phyloP scores from a whole-genome alignment of 2,888 invertebrate genomes.

The Morpho helenor region DNA sequence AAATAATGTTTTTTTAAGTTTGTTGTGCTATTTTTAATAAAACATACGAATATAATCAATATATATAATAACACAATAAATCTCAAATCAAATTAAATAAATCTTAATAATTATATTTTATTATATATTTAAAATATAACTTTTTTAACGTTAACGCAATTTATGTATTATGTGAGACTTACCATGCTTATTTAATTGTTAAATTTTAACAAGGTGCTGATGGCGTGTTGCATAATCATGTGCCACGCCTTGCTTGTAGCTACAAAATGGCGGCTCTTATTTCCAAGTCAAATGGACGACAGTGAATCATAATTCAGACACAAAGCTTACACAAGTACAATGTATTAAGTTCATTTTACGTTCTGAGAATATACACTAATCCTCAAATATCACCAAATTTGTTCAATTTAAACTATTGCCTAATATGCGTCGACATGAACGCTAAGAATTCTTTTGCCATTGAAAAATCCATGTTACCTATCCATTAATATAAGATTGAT shows the following conservation, averaged over 20 bases:
- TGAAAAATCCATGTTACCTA: conserved; percentile 3
- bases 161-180: conserved; percentile 41
- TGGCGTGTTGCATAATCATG: conserved; percentile 37
- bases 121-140: too few species aligned
- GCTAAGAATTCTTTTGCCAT: too few species aligned
- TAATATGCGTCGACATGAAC: too few species aligned
- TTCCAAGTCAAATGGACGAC: conserved; percentile 14
- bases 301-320: conserved; percentile 15
- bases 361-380: conserved; percentile 17
- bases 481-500: not conserved
- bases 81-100: too few species aligned
- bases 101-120: too few species aligned
- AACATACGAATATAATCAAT: too few species aligned
- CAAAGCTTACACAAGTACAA: conserved; percentile 24
- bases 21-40: too few species aligned
- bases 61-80: too few species aligned
- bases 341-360: conserved; percentile 13
- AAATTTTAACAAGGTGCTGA: conserved; percentile 38
- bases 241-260: conserved; percentile 56
- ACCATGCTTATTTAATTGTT: conserved; percentile 54
- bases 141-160: not conserved
- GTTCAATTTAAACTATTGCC: not conserved
- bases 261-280: conserved; percentile 64
- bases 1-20: too few species aligned
- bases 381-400: conserved; percentile 6